phyloP scores from a whole-genome alignment of 2,113 vertebrate genomes.

The Pyxicephalus adspersus region DNA sequence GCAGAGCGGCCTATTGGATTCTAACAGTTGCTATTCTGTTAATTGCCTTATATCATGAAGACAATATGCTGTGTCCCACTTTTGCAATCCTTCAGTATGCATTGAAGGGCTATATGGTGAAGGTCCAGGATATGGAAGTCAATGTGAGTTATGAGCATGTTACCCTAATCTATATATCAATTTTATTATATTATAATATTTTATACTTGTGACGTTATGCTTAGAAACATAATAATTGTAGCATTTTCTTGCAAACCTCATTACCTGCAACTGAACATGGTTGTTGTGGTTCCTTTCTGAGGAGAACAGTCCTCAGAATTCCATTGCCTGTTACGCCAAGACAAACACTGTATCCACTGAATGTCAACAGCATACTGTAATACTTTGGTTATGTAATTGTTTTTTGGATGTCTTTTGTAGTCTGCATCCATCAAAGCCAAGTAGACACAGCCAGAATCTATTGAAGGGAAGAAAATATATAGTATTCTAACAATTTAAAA shows the following conservation, averaged over 20 bases:
- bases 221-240: too few relatives aligned
- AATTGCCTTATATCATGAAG: too few relatives aligned
- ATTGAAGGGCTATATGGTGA: too few relatives aligned
- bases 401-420: constrained; percentile 65
- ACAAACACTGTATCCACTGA: constrained; percentile 71
- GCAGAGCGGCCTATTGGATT: too few relatives aligned
- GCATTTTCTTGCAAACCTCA: not conserved
- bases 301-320: constrained; percentile 63
- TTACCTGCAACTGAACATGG: constrained; percentile 80
- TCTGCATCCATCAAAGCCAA: constrained; percentile 75
- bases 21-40: too few relatives aligned
- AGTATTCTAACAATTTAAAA: not conserved
- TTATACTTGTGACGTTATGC: too few relatives aligned
- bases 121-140: too few relatives aligned
- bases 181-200: too few relatives aligned
- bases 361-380: constrained; percentile 74
- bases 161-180: too few relatives aligned
- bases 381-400: constrained; percentile 60
- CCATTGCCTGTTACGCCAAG: constrained; percentile 75
- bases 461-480: not conserved
- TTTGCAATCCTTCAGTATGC: too few relatives aligned
- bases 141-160: too few relatives aligned
- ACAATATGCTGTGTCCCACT: too few relatives aligned
- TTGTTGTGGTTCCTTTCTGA: constrained; percentile 56
- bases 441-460: constrained; percentile 65